Conservation (phyloP, 2,888 invertebrate species). For the Agrilus biguttatus region DNA sequence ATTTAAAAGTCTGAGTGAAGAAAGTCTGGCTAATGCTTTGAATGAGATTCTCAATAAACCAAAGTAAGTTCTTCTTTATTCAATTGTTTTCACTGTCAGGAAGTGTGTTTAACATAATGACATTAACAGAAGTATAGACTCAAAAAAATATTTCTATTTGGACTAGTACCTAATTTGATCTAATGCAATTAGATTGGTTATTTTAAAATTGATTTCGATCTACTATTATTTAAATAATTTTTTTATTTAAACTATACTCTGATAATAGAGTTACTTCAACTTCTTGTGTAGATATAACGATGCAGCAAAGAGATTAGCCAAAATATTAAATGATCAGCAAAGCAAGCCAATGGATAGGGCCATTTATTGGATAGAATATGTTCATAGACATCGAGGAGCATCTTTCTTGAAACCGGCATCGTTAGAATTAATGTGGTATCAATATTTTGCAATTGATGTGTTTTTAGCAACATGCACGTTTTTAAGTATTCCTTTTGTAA, state of each 20-base stretch:
- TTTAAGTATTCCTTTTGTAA: no score
- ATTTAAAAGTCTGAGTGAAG: slow-evolving; percentile 1
- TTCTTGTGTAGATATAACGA: slow-evolving; percentile 9
- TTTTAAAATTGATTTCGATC: neutral
- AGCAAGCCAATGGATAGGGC: slow-evolving; percentile 13
- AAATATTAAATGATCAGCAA: slow-evolving; percentile 13
- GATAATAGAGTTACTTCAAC: no score
- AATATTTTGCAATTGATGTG: slow-evolving; percentile 10
- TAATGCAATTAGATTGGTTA: no score
- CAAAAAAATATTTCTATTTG: no score
- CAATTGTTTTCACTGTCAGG: no score
- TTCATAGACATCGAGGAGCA: slow-evolving; percentile 14
- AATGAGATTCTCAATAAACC: slow-evolving; percentile 1
- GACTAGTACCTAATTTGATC: no score
- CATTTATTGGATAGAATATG: slow-evolving; percentile 16
- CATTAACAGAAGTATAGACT: no score
- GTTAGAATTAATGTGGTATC: slow-evolving; percentile 11
- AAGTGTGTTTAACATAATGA: no score
- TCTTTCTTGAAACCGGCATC: slow-evolving; percentile 10
- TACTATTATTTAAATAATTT: neutral
- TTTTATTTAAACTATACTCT: no score
- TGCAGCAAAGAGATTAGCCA: slow-evolving; percentile 10
- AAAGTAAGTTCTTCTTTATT: slow-evolving; percentile 1
- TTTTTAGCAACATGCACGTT: neutral
- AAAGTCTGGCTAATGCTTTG: neutral